Base-by-base conservation (phyloP, 2,113 vertebrate genomes). In the Glareola pratincola region DNA sequence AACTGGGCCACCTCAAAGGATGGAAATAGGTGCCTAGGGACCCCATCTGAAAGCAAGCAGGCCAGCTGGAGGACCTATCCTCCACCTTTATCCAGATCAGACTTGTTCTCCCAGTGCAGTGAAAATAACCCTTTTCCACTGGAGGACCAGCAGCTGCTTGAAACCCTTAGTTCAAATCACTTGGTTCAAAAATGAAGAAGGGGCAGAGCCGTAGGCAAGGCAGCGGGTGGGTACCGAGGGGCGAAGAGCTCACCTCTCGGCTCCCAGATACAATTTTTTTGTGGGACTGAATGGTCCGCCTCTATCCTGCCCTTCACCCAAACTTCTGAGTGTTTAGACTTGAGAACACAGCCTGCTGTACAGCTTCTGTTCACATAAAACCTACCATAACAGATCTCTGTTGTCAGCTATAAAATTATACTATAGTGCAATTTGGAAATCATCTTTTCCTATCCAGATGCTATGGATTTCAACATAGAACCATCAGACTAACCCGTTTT, bases 201-300 rank as follows among this genome's bases (percentile, higher is more conserved):
- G 7, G 27, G 45, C 37, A 82, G 39, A 37, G 14, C 41, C 53
- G 37, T 10, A 64, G 39, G 57, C 32, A 12, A 41, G 22, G 57
- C n/a, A 66, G 26, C 0, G 0, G 48, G 32, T 22, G 66, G 57
- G 22, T 8, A 29, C 41, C 0, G 2, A 43, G 19, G 12, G 30
- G 9, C 47, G 47, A 27, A 18, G 26, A 18, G 29, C 37, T 85
- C 43, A 60, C 13, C 36, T 16, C 15, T 56, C 10, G 7, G 23
- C 41, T 84, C 71, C 48, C 36, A 71, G 26, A 66, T 12, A 59
- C 14, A 8, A 15, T 7, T 45, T 63, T 63, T 34, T 19, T 21
- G n/a, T 43, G 39, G n/a, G 34, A 32, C 43, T 12, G 29, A 69
- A 63, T 22, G 24, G 85, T 29, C n/a, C 13, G 12, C 17, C 43